Conservation (phyloP, 2,113 vertebrate genomes). For the Oreotrochilus melanogaster region DNA sequence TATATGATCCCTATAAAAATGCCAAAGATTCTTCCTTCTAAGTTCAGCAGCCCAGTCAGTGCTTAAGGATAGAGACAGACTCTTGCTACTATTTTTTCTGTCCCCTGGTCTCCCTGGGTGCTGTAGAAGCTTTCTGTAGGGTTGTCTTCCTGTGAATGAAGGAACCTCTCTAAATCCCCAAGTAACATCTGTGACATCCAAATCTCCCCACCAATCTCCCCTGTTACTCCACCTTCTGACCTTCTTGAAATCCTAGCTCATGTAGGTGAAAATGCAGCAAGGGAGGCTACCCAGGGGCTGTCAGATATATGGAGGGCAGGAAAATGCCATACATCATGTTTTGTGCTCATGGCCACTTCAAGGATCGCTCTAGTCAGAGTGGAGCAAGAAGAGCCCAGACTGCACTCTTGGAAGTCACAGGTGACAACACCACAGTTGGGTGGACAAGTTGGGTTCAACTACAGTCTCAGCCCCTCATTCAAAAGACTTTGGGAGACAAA, state of each 20-base stretch:
- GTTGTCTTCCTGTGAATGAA: not conserved
- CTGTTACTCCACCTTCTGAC: not conserved
- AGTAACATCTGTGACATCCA: accelerated
- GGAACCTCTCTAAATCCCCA: not conserved
- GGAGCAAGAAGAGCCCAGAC: not conserved
- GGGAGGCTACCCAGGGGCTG: not conserved
- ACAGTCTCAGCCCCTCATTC: not conserved
- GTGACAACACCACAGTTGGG: too few species aligned
- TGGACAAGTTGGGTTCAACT: not conserved
- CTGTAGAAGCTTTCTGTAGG: not conserved
- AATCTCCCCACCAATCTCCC: not conserved
- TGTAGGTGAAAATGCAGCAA: accelerated
- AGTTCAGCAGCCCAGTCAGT: not conserved
- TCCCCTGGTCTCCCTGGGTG: not conserved
- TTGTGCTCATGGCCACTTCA: not conserved
- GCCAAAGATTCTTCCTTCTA: not conserved
- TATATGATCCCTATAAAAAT: accelerated
- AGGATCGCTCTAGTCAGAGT: not conserved
- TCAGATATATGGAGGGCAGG: accelerated
- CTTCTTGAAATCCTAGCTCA: not conserved
- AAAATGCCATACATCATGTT: accelerated
- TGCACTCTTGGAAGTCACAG: not conserved
- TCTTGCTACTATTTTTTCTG: not conserved
- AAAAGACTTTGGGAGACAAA: not conserved
- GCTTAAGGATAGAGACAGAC: not conserved